These are phyloP conservation scores for Archips crataeganus DNA, from an alignment of 2,888 invertebrate species.

Conservation along the genomic window DNA sequence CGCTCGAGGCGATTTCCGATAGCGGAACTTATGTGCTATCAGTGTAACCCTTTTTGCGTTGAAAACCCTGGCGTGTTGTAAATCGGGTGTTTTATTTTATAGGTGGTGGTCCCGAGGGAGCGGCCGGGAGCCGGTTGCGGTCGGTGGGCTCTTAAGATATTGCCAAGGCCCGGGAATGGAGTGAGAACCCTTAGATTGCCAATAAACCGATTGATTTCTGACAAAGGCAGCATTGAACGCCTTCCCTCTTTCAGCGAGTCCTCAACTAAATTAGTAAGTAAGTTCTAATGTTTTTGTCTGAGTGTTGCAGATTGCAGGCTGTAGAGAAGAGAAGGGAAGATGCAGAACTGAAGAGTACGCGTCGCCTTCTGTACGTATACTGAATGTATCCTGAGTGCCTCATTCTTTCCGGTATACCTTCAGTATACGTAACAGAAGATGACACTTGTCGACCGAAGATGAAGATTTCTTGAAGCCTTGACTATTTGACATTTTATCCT, in stretches of 20 bases:
- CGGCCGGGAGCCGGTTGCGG: constrained; percentile 60
- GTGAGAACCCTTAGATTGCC: constrained; percentile 65
- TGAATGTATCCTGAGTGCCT: constrained; percentile 99
- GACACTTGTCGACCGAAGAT: constrained; percentile 88
- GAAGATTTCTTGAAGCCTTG: constrained; percentile 48
- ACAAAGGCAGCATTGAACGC: background rate
- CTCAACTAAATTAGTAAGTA: constrained; percentile 25
- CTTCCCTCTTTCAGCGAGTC: background rate
- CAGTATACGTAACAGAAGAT: constrained; percentile 99
- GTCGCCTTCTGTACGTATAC: constrained; percentile 99
- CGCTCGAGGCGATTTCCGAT: constrained; percentile 58
- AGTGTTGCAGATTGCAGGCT: constrained; percentile 56
- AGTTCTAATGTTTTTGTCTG: constrained; percentile 30
- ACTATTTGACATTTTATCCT: constrained; percentile 10
- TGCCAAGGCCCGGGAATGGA: constrained; percentile 62
- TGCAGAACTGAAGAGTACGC: constrained; percentile 76
- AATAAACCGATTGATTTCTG: constrained; percentile 46
- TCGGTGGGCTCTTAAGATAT: constrained; percentile 78
- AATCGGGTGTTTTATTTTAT: constrained; percentile 85
- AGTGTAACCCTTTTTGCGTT: constrained; percentile 76
- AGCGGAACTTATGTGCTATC: constrained; percentile 73
- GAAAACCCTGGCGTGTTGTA: constrained; percentile 79
- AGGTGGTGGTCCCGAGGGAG: constrained; percentile 76
- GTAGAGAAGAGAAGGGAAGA: constrained; percentile 58
- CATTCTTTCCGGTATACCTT: constrained; percentile 99